Evolutionary conservation across 2,797 vertebrate species (phyloP), one percentile per base, ranked within the genome.

Genomic region (Salmo trutta): DNA sequence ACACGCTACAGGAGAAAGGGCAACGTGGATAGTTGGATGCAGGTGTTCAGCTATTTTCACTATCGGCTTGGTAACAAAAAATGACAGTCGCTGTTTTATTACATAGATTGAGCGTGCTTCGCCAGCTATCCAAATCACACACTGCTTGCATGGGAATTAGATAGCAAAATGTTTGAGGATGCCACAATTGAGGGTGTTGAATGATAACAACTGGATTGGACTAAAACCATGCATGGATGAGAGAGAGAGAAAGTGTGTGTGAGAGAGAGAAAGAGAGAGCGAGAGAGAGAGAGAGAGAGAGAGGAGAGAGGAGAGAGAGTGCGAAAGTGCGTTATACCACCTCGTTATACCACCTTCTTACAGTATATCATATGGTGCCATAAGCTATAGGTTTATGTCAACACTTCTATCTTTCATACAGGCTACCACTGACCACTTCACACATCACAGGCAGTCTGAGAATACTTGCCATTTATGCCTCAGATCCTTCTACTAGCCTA

Each of bases 1-100:
- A 53, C 51, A 41, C 7, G 19, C 51, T 31, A n/a, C 29, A 74
- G 51, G 65, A 74, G 72, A 29, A 75, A 75, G 51, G 62, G 33
- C 62, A 65, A 65, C 12, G 62, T 27, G 21, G 24, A 65, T 65
- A 14, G n/a, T 27, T 24, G 24, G 41, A 47, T 47, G 10, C 41
- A 47, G 41, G 59, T 3, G 2, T 24, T 64, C 10, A 5, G 21
- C 59, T 64, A 24, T 64, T 64, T 64, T 27, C 59, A 24, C 8
- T 24, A 64, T 21, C 2, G 7, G n/a, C 56, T 64, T 10, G 10
- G 21, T 64, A 14, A 24, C 7, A 24, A 24, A 24, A 4, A 19
- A 24, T 64, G 3, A 64, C 59, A 12, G 3, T 27, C 21, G 21
- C 24, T 27, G 17, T 64, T 64, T 27, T 64, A 12, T 47, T 47